Evolutionary conservation across 2,113 vertebrate genomes (phyloP).

Genomic region (Rafetus swinhoei): DNA sequence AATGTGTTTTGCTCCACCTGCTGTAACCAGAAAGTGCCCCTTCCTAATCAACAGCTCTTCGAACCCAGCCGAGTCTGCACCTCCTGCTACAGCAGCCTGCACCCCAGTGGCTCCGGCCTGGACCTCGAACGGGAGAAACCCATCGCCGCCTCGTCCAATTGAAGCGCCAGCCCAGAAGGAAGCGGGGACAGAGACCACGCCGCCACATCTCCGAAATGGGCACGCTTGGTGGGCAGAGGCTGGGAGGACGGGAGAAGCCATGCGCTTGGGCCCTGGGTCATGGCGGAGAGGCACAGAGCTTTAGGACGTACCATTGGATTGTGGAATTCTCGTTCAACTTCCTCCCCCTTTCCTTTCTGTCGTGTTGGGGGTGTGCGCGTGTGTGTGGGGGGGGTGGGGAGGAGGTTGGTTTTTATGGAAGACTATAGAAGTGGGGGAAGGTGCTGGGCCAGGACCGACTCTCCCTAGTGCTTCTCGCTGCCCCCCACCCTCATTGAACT

Average conservation of each 20-base stretch:
- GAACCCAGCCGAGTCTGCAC: slow-evolving; percentile 96
- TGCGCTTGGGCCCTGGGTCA: slow-evolving; percentile 37
- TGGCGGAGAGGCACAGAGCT: slow-evolving; percentile 50
- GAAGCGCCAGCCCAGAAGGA: slow-evolving; percentile 57
- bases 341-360: slow-evolving; percentile 41
- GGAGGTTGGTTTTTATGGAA: slow-evolving; percentile 34
- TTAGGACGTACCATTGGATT: slow-evolving; percentile 63
- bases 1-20: slow-evolving; percentile 98
- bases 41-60: slow-evolving; percentile 97
- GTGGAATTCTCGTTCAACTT: slow-evolving; percentile 54
- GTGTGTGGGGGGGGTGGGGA: neutral
- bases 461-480: neutral
- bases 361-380: slow-evolving; percentile 38
- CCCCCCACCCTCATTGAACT: neutral
- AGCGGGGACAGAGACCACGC: slow-evolving; percentile 40
- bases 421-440: slow-evolving; percentile 41
- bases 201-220: slow-evolving; percentile 16
- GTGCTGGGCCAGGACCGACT: neutral
- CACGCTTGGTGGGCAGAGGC: slow-evolving; percentile 41
- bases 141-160: slow-evolving; percentile 94
- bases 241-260: slow-evolving; percentile 23
- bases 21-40: slow-evolving; percentile 98
- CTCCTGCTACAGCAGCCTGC: slow-evolving; percentile 91
- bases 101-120: slow-evolving; percentile 80
- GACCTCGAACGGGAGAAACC: slow-evolving; percentile 93